Evolutionary conservation across 2,888 invertebrate species (phyloP), one percentile per base, ranked within the genome.

Genomic region (Agriotes lineatus): DNA sequence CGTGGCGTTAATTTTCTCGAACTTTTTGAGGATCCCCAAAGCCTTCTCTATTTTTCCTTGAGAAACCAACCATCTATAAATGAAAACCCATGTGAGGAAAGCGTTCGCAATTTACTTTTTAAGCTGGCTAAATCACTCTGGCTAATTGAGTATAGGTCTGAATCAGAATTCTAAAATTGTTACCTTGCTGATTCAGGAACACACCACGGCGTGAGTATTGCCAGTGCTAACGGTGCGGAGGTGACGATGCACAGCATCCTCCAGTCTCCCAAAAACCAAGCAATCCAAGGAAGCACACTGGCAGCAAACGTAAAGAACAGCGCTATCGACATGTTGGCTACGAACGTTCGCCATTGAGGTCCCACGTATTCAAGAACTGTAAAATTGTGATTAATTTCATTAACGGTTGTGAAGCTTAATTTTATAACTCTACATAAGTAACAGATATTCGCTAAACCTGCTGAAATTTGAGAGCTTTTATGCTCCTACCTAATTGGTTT

Each of bases 261-360:
- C 96, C 96, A 96, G 79, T 96, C 90, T 2, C 90, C 90, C 12
- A 95, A 85, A 83, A 86, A 92, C 73, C 93, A 88, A 0, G 96
- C 95, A 39, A 96, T 91, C 95, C 95, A 95, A 0, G 96, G 96
- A 58, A 96, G 81, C 5, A 92, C 79, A 5, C 92, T 91, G 0
- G 95, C 90, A 0, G 94, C 95, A 52, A 91, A 85, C 0, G 95
- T 95, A 86, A 95, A 95, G 87, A 95, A 95, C 39, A 95, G 85
- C 0, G 95, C 95, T 54, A 96, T 95, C 0, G 95, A 95, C 93
- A 96, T 94, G 82, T 96, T 96, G 18, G 95, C 95, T 0, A 96
- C 95, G 80, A 95, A 93, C 0, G 95, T 95, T 10, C 96, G 88
- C 92, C 95, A 95, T 85, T 93, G 93, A 35, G 95, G 95, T 9